These are phyloP conservation scores for Stratiomys singularior DNA, from an alignment of 2,888 invertebrate genomes.

Conservation along the genomic window DNA sequence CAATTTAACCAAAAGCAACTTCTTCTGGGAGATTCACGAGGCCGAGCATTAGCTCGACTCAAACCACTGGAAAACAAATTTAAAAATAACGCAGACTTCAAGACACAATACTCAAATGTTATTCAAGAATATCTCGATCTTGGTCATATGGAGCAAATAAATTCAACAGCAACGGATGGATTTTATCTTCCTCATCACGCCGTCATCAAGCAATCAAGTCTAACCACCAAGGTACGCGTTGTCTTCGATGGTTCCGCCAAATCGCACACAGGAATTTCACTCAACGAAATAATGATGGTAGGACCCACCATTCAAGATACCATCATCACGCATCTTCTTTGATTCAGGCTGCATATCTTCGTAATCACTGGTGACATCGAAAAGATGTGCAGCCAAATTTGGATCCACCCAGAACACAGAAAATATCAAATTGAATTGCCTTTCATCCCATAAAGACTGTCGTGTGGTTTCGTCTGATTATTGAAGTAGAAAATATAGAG, in stretches of 20 bases:
- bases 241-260: too few relatives aligned
- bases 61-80: background rate
- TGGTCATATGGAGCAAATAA: constrained; percentile 53
- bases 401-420: background rate
- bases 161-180: background rate
- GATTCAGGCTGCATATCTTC: background rate
- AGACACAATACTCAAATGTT: too few relatives aligned
- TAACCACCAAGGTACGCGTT: too few relatives aligned
- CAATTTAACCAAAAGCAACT: background rate
- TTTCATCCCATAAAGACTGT: too few relatives aligned
- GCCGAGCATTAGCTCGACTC: background rate
- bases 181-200: constrained; percentile 16
- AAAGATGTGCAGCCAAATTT: constrained; percentile 22
- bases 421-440: constrained; percentile 11
- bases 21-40: background rate
- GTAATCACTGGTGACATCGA: background rate
- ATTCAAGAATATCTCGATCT: constrained; percentile 53
- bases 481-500: too few relatives aligned
- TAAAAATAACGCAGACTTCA: too few relatives aligned
- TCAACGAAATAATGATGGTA: too few relatives aligned
- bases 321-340: background rate
- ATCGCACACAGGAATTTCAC: too few relatives aligned
- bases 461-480: too few relatives aligned
- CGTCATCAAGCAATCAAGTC: constrained; percentile 4
- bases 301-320: constrained; percentile 26